Evolutionary conservation across 2,113 vertebrate species (phyloP).

Genomic region (Mustelus asterias): DNA sequence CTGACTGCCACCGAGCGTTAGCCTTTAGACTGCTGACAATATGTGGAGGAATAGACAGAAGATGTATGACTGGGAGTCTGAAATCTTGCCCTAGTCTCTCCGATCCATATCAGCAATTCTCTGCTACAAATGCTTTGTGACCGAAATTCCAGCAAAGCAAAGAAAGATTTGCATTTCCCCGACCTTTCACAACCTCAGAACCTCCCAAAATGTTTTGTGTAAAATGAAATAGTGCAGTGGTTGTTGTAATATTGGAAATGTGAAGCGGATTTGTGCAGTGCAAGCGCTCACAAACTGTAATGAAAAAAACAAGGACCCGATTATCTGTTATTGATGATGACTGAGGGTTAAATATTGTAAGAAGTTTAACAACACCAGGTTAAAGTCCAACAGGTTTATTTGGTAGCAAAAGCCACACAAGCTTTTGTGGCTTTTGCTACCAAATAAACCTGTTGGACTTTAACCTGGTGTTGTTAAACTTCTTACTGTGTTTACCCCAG

Average conservation of each 20-base stretch:
- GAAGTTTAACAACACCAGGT: no score
- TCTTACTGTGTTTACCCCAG: no score
- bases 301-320: not conserved
- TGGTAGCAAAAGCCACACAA: no score
- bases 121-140: not conserved
- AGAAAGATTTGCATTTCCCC: not conserved
- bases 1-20: not conserved
- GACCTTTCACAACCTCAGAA: not conserved
- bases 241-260: not conserved
- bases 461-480: no score
- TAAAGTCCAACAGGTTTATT: no score
- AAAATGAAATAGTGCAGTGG: not conserved
- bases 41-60: not conserved
- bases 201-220: not conserved
- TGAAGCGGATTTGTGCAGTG: not conserved
- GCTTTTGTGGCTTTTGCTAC: no score
- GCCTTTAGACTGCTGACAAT: not conserved
- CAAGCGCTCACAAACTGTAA: no score
- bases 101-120: not conserved
- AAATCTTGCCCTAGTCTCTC: not conserved
- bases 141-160: not conserved
- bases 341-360: no score
- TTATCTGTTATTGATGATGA: not conserved
- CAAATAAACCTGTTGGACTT: no score
- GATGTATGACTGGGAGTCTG: not conserved